A percentile compares a stretch with the other conserved stretches of the same genome.
These are phyloP conservation scores for Diadophis punctatus DNA, from an alignment of 2,113 vertebrate genomes.

Conservation along the genomic window DNA sequence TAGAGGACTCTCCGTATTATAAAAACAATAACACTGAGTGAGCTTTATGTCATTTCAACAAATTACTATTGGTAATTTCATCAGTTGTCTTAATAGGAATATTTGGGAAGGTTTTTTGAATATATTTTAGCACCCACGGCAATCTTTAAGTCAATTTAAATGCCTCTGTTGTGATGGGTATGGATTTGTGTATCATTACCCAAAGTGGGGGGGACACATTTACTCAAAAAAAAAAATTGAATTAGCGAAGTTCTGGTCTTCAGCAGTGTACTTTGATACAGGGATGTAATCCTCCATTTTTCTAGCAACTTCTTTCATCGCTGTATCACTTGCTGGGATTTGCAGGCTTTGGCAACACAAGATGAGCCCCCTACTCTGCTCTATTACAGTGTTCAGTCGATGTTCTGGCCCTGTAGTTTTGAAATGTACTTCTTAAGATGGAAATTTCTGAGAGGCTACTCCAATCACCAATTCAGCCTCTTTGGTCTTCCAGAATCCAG, in stretches of 20 bases:
- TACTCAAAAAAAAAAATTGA: neutral
- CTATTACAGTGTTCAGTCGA: neutral
- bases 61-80: neutral
- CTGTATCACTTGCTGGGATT: neutral
- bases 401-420: neutral
- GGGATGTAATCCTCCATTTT: neutral
- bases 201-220: neutral
- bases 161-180: neutral
- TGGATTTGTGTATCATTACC: neutral
- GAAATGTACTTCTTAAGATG: neutral
- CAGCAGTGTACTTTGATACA: neutral
- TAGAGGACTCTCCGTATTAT: neutral
- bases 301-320: neutral
- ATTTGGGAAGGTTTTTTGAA: neutral
- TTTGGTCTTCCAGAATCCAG: neutral
- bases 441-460: neutral
- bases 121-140: neutral
- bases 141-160: neutral
- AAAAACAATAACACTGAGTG: neutral
- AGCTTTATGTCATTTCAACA: neutral
- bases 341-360: neutral
- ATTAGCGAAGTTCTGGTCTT: neutral
- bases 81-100: neutral
- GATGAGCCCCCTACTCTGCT: neutral
- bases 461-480: neutral